Base-by-base conservation (phyloP, 2,797 vertebrate species). In the Myotis myotis region DNA sequence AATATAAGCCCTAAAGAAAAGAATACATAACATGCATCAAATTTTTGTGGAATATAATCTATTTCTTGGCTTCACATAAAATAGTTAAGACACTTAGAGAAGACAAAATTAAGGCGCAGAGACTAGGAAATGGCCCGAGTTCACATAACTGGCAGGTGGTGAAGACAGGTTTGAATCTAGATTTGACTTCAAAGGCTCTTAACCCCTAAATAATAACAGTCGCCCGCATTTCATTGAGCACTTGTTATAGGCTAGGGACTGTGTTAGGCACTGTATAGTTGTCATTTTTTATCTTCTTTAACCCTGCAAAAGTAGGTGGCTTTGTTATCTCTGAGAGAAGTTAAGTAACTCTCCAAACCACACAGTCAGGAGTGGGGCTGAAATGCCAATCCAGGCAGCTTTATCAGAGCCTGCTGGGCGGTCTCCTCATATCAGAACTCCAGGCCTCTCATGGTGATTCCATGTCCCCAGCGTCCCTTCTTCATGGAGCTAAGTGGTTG, bases 61-160 rank as follows among this genome's bases (percentile, higher is more conserved):
- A 12, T 51, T 51, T 30, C 20, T 33, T 94, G 41, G n/a, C 55
- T 94, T 96, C n/a, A 90, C 30, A 17, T 96, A 68, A 84, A 95
- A 81, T 89, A 20, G 49, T 64, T 85, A 76, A 74, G n/a, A n/a
- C n/a, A n/a, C n/a, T 44, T 36, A 66, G 81, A 55, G 23, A 76
- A 71, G 64, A 70, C 53, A 78, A 90, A 30, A 44, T 22, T 3
- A 92, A 72, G 38, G 23, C 41, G 11, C n/a, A 60, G 49, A 74
- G 30, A 47, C 15, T 47, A n/a, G 82, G n/a, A 91, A 71, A 72
- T 16, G 6, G 30, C 55, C 28, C 30, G 22, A 78, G 62, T 62
- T 82, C 71, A 41, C 41, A 0, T 64, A 53, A 49, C 36, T 47
- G 51, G 30, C 3, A 12, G 33, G 6, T 57, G 15, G 62, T 41